Conservation (phyloP, 2,888 invertebrate genomes). For the Cephus spinipes region DNA sequence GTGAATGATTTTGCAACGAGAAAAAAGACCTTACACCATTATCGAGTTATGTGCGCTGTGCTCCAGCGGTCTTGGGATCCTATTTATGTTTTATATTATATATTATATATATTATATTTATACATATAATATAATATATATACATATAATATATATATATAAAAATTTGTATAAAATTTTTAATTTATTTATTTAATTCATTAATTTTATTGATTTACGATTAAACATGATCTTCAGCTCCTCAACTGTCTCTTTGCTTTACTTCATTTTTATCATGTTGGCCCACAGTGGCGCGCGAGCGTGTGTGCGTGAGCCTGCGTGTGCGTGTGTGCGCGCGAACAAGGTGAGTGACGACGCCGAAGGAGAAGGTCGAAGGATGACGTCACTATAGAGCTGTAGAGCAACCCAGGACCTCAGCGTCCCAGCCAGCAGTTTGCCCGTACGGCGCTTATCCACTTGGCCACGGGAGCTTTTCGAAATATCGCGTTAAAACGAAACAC, state of each 20-base stretch:
- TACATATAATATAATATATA: slow-evolving; percentile 33
- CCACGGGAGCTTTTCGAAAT: no score
- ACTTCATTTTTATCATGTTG: slow-evolving; percentile 10
- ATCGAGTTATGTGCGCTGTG: slow-evolving; percentile 44
- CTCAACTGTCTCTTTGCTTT: slow-evolving; percentile 47
- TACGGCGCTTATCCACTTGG: no score
- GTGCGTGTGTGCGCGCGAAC: no score
- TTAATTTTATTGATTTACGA: slow-evolving; percentile 66
- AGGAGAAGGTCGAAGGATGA: no score
- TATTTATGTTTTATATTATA: slow-evolving; percentile 66
- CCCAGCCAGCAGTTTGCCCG: no score
- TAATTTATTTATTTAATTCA: slow-evolving; percentile 67
- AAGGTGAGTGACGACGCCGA: no score
- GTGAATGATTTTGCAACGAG: no score
- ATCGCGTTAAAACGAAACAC: no score
- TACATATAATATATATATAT: slow-evolving; percentile 48
- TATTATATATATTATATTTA: slow-evolving; percentile 38
- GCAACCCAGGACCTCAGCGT: no score
- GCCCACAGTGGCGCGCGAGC: neutral
- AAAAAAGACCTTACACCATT: neutral
- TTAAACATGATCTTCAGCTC: slow-evolving; percentile 62
- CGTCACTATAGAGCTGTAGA: no score
- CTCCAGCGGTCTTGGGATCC: slow-evolving; percentile 62
- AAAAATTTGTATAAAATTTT: slow-evolving; percentile 62
- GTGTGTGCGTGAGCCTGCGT: neutral